These are phyloP conservation scores for Sarcophaga peregrina DNA, from an alignment of 1,140 invertebrate species.

Conservation along the genomic window DNA sequence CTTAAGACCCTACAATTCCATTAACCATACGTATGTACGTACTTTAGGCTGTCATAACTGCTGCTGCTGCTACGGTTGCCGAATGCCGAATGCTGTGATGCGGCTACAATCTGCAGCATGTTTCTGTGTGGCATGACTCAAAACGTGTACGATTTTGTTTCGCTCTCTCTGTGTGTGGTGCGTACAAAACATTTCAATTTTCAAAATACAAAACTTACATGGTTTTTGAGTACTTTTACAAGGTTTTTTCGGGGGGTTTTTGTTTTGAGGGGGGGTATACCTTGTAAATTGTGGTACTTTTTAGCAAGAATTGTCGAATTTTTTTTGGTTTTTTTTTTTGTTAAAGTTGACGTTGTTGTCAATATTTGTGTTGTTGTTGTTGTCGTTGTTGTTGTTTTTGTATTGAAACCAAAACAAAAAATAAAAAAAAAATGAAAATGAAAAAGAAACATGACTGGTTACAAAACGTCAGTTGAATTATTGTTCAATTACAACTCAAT, in stretches of 20 bases:
- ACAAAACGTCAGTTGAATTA: constrained; percentile 37
- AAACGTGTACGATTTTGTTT: too few species aligned
- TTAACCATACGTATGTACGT: background rate
- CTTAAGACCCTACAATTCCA: background rate
- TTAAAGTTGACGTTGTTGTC: background rate
- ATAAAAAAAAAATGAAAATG: background rate
- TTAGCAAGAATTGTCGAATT: background rate
- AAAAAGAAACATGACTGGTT: constrained; percentile 25
- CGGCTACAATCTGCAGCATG: too few species aligned
- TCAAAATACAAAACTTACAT: background rate
- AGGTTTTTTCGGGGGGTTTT: too few species aligned
- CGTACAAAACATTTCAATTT: constrained; percentile 25
- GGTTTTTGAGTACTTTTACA: too few species aligned
- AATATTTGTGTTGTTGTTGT: background rate
- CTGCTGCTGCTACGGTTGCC: too few species aligned
- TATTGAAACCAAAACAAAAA: background rate
- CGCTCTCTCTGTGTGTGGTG: background rate
- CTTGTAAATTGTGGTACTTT: background rate
- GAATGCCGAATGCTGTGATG: too few species aligned
- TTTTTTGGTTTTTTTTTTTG: background rate
- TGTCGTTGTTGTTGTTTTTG: constrained; percentile 8
- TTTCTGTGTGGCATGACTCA: too few species aligned
- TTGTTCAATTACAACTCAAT: constrained; percentile 42
- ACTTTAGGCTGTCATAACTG: background rate
- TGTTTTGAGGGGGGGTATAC: background rate